Evolutionary conservation across 2,888 invertebrate species (phyloP).

Genomic region (Conomelus anceps): DNA sequence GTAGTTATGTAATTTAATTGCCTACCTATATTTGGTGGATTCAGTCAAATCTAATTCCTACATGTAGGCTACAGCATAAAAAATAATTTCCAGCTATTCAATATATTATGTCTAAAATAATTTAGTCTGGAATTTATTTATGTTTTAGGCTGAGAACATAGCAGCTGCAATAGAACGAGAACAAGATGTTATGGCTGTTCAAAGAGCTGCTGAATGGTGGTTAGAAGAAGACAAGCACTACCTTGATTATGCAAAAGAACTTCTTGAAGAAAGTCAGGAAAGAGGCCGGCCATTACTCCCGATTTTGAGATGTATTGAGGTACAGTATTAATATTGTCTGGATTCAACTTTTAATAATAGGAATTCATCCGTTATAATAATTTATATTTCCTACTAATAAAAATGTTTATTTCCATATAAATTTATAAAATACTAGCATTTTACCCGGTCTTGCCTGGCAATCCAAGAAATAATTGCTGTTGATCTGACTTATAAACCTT

Average conservation of each 20-base stretch:
- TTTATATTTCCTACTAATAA: too few species aligned
- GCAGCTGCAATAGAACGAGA: conserved; percentile 25
- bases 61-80: background rate
- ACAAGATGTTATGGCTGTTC: conserved; percentile 28
- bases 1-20: too few species aligned
- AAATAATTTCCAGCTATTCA: background rate
- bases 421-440: too few species aligned
- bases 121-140: background rate
- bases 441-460: too few species aligned
- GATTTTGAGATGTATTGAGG: conserved; percentile 29
- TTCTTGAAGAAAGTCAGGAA: conserved; percentile 45
- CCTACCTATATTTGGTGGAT: background rate
- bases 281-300: conserved; percentile 41
- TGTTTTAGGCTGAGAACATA: conserved; percentile 39
- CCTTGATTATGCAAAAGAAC: conserved; percentile 46
- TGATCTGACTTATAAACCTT: too few species aligned
- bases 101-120: background rate
- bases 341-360: background rate
- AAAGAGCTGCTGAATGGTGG: conserved; percentile 37
- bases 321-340: background rate
- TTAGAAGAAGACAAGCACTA: conserved; percentile 48
- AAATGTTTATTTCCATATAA: too few species aligned
- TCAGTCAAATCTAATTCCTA: background rate
- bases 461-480: too few species aligned
- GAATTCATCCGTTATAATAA: too few species aligned